Evolutionary conservation across 2,797 vertebrate species (phyloP), one percentile per base, ranked within the genome.

Genomic region (Uromys caudimaculatus): DNA sequence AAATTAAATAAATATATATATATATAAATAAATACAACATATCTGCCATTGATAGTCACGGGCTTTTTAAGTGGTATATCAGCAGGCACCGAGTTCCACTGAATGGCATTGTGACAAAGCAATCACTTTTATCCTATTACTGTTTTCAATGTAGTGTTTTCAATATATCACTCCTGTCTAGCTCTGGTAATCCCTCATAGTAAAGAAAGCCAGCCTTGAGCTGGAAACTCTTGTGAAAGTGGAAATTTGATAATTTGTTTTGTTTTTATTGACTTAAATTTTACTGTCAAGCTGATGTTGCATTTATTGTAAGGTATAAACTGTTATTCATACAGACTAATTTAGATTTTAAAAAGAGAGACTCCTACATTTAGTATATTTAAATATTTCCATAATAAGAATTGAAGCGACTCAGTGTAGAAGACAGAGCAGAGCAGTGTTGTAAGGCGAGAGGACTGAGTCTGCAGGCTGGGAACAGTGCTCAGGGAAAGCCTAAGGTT

Each of bases 351-450:
- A 24, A 87, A 94, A 96, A 76, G 29, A 56, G 85, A 92, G 19
- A 14, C 77, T 89, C 27, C 17, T 62, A 47, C 3, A 41, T 60
- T 82, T 44, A 6, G 60, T 78, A 3, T 89, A 89, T 78, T 86
- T 92, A 95, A 94, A 56, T 81, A 85, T 96, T 96, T 93, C 29
- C 67, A 50, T 83, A 88, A 92, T 81, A 92, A 96, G 69, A 95
- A 60, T 73, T 56, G 90, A 73, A 88, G 23, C 50, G 52, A 83
- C 44, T 91, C 69, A 52, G 21, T 83, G 52, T 71, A 54, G 85
- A 94, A 94, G 44, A 44, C 6, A 90, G 62, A 90, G 47, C 27
- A 47, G 58, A 16, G 58, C 82, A 19, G 17, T 84, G 60, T 23
- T 44, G 11, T 12, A 44, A 50, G 17, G 35, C 16, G 1, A 38